phyloP scores from a whole-genome alignment of 2,797 vertebrate genomes.

The Limnodromus scolopaceus region DNA sequence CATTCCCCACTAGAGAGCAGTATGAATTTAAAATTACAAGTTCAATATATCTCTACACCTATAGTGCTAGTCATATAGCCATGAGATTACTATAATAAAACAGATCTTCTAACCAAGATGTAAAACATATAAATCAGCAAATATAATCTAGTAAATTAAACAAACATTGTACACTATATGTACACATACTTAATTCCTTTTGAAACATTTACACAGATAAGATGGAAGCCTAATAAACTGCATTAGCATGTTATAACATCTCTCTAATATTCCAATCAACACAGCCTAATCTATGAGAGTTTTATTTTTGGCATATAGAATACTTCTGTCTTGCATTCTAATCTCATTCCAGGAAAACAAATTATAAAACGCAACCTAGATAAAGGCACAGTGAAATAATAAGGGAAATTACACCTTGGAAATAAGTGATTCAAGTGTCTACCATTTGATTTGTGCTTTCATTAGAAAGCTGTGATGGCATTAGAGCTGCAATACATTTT shows the following conservation, averaged over 20 bases:
- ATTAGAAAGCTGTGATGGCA: background rate
- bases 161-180: background rate
- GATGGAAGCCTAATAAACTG: background rate
- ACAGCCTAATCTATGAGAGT: background rate
- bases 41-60: background rate
- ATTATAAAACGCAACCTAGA: background rate
- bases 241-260: background rate
- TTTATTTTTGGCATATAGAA: background rate
- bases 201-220: background rate
- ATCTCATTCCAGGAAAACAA: background rate
- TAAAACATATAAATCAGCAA: background rate
- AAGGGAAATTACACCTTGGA: background rate
- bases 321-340: background rate
- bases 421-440: background rate
- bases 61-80: background rate
- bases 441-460: background rate
- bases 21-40: conserved; percentile 76
- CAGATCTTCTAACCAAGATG: background rate
- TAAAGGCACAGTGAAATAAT: background rate
- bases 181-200: background rate
- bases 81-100: background rate
- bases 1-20: conserved; percentile 82
- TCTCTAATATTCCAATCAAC: background rate
- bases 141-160: background rate
- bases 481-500: background rate